Conservation (phyloP, 2,113 vertebrate species). For the Tinamus guttatus region DNA sequence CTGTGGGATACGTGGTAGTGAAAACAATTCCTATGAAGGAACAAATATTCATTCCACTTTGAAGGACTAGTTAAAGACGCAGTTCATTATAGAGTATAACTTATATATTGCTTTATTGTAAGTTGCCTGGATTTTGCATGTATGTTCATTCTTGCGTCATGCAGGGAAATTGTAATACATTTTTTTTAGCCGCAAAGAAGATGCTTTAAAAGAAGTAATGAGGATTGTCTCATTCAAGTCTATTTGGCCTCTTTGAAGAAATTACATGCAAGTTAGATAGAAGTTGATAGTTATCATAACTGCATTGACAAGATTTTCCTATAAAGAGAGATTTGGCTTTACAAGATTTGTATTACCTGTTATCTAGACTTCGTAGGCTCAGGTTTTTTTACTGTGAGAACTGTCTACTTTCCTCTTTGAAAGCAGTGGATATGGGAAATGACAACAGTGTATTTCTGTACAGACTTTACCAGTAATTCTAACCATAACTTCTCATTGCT, state of each 20-base stretch:
- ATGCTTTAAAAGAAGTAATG: background rate
- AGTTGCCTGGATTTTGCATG: background rate
- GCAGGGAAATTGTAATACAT: background rate
- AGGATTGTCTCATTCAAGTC: too few relatives aligned
- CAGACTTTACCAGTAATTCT: background rate
- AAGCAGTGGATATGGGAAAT: background rate
- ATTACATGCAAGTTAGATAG: background rate
- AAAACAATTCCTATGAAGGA: background rate
- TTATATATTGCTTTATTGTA: background rate
- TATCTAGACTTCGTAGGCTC: background rate
- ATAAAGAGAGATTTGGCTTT: background rate
- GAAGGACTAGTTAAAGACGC: background rate
- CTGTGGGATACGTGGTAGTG: background rate
- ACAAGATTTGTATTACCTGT: background rate
- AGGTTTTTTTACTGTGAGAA: background rate
- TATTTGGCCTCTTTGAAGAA: background rate
- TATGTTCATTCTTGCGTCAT: rapidly evolving
- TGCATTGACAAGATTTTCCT: background rate
- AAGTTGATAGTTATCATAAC: background rate
- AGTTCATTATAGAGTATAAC: background rate
- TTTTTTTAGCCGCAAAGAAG: background rate
- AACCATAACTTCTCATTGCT: background rate
- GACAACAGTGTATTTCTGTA: background rate
- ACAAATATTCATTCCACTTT: background rate
- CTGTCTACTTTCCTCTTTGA: background rate